These are phyloP conservation scores for Geophilus truncorum DNA, from an alignment of 2,888 invertebrate species.

Conservation along the genomic window DNA sequence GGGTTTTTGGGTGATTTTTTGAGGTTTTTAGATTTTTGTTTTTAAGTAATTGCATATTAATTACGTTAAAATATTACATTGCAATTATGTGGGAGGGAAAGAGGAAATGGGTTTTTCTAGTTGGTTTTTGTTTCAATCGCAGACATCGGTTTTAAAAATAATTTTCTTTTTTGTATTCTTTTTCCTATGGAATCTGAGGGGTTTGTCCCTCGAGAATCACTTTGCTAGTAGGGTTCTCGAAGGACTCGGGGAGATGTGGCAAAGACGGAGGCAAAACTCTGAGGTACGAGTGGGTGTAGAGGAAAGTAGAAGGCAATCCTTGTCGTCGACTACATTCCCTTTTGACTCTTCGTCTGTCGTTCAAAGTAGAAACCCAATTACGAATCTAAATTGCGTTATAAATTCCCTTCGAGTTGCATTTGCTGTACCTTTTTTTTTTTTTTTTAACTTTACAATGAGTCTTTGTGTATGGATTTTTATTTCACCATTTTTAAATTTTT, in stretches of 20 bases:
- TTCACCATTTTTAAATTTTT: neutral
- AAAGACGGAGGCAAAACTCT: neutral
- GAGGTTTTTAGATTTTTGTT: neutral
- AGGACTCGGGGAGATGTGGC: neutral
- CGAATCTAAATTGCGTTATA: neutral
- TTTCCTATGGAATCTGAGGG: neutral
- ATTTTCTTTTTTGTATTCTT: neutral
- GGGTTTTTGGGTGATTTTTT: too few relatives aligned
- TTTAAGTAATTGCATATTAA: neutral
- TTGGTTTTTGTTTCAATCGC: neutral
- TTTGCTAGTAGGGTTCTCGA: neutral
- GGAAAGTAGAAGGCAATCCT: neutral
- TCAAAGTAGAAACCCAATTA: slow-evolving; percentile 10
- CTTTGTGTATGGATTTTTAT: neutral
- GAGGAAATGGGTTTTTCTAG: neutral
- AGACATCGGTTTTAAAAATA: neutral
- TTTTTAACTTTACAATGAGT: too few relatives aligned
- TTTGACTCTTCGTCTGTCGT: slow-evolving; percentile 5
- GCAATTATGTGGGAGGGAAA: too few relatives aligned
- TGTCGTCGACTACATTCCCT: slow-evolving; percentile 1
- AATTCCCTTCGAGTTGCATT: neutral
- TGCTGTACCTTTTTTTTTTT: neutral
- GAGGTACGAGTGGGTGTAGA: neutral
- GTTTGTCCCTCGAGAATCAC: neutral
- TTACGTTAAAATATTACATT: neutral